phyloP scores from a whole-genome alignment of 1,140 invertebrate genomes.

The Penaeus japonicus region DNA sequence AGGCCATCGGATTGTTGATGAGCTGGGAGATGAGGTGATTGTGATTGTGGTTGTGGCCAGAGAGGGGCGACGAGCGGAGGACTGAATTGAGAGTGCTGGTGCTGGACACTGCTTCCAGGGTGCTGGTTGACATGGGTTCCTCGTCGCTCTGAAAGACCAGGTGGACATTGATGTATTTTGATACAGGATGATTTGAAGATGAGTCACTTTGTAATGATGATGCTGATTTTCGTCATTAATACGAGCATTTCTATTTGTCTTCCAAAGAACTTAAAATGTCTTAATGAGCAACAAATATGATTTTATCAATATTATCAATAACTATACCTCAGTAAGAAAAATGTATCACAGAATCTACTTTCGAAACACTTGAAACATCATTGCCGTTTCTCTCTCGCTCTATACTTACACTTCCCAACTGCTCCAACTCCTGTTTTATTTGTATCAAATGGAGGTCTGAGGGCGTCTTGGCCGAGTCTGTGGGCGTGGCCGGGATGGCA shows the following conservation, averaged over 20 bases:
- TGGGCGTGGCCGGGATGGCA: conserved; percentile 39
- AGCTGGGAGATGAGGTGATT: conserved; percentile 43
- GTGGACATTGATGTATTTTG: no score
- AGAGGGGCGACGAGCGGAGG: conserved; percentile 27
- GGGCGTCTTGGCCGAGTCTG: conserved; percentile 32
- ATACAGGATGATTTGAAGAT: no score
- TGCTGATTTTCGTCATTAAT: no score
- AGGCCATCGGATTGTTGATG: conserved; percentile 36
- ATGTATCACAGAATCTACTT: no score
- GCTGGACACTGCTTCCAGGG: conserved; percentile 25
- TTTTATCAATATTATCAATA: no score
- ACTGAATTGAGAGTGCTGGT: conserved; percentile 40
- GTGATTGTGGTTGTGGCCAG: conserved; percentile 36
- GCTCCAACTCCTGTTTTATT: conserved; percentile 53
- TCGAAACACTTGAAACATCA: no score
- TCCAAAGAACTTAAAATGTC: no score
- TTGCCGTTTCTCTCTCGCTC: no score
- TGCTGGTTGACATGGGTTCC: conserved; percentile 47
- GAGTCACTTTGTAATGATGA: no score
- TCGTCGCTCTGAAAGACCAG: conserved; percentile 30
- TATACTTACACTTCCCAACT: conserved; percentile 41
- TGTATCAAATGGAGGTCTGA: conserved; percentile 44
- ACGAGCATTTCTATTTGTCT: no score
- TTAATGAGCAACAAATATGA: no score
- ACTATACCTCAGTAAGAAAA: no score